Evolutionary conservation across 2,113 vertebrate genomes (phyloP), one percentile per base, ranked within the genome.

Genomic region (Brachyhypopomus gauderio): DNA sequence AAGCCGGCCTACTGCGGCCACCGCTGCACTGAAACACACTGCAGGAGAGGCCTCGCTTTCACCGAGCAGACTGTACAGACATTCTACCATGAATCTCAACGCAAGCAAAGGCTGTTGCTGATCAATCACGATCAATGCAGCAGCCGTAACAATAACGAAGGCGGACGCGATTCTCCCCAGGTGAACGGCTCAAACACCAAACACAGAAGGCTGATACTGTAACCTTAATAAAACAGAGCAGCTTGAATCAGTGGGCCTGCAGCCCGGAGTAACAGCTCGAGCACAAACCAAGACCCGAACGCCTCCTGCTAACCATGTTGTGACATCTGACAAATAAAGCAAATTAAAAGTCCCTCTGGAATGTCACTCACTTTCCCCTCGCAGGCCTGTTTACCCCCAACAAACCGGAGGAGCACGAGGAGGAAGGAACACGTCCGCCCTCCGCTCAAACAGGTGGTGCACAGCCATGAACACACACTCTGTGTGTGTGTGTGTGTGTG

Each of bases 311-410:
- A 70, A 75, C 60, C 59, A 63, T 75, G 75, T 81, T 84, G 84
- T 83, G 86, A 85, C 86, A 83, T 83, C 83, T 84, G 76, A 79
- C 82, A 85, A 87, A 85, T 83, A 64, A 85, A 81, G 78, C 74
- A 79, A 77, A 85, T 81, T 77, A 77, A 85, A 85, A 73, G 69
- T 79, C 74, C 72, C 62, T 75, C 48, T 45, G 76, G 82, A 84
- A 84, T 80, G 82, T 77, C 81, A 80, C 56, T 73, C 81, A 80
- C 83, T 84, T 85, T 86, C 80, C 64, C 78, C 81, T 70, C 58
- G 48, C 76, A 78, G n/a, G 58, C 69, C 60, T 86, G 75, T 89
- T 85, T 87, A 87, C 82, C 45, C 58, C 77, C 86, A 89, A 86
- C 79, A 85, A 75, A 66, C 69, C 78, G 75, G 30, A 74, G 52